Percentiles rank a stretch among this genome's conserved stretches.
phyloP scores from a whole-genome alignment of 1,140 invertebrate species.

The Dufourea novaeangliae region DNA sequence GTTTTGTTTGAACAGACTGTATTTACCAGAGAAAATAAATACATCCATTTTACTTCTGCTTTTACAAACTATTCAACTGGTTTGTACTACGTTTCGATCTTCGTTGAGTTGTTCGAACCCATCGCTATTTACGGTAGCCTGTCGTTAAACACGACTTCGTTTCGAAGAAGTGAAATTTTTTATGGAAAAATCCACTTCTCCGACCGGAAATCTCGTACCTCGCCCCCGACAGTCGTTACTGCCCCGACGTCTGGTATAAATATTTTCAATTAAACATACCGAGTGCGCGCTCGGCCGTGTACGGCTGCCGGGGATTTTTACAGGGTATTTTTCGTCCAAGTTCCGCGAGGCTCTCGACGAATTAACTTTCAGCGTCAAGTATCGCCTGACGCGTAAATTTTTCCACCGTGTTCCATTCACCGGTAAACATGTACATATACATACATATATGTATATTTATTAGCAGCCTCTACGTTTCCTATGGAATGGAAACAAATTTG shows the following conservation, averaged over 20 bases:
- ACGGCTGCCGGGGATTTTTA: slow-evolving; percentile 9
- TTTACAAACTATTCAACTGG: no score
- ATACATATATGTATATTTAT: no score
- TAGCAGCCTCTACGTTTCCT: not conserved
- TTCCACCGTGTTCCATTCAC: not conserved
- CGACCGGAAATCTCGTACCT: no score
- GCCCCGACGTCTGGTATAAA: not conserved
- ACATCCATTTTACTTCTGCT: no score
- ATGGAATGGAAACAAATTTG: not conserved
- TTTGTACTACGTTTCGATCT: not conserved
- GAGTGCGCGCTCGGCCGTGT: not conserved
- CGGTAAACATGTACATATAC: not conserved
- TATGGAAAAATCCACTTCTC: not conserved
- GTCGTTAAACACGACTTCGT: not conserved
- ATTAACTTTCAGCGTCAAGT: slow-evolving; percentile 3
- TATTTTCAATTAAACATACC: slow-evolving; percentile 34
- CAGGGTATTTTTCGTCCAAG: slow-evolving; percentile 20
- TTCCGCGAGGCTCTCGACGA: slow-evolving; percentile 3
- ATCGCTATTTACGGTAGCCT: not conserved
- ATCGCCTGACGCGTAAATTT: not conserved
- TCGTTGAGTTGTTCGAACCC: not conserved
- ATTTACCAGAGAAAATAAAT: no score
- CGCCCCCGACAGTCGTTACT: not conserved
- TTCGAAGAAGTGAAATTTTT: slow-evolving; percentile 13
- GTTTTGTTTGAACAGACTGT: no score